A percentile compares a stretch with the other conserved stretches of the same genome.
Conservation (phyloP, 2,888 invertebrate genomes). For the Aphrophora alni region DNA sequence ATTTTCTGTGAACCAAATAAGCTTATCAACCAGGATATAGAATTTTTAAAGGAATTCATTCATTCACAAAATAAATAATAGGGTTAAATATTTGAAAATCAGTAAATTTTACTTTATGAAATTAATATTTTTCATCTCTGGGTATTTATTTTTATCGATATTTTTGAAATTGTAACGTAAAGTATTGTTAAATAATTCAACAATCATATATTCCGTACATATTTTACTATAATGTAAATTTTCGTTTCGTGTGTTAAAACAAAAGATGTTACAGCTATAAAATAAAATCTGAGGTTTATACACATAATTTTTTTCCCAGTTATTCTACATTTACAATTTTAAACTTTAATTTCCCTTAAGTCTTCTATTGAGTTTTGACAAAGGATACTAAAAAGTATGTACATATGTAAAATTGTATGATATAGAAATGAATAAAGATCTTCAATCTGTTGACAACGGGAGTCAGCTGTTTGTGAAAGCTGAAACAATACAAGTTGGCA, state of each 20-base stretch:
- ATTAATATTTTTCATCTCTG: no score
- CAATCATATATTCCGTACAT: no score
- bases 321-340: background rate
- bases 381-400: background rate
- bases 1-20: no score
- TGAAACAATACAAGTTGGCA: background rate
- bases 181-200: no score
- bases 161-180: no score
- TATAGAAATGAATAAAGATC: background rate
- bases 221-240: no score
- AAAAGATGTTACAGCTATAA: background rate
- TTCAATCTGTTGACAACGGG: background rate
- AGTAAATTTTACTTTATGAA: no score
- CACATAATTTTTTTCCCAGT: background rate
- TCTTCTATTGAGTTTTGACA: background rate
- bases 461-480: slow-evolving; percentile 2
- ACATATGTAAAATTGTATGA: background rate
- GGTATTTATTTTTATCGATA: no score
- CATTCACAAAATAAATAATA: no score
- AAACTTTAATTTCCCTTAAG: background rate
- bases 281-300: background rate
- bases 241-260: background rate
- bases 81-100: no score
- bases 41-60: no score
- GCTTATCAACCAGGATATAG: no score